Conservation (phyloP, 2,797 vertebrate genomes). For the Xenentodon cancila region DNA sequence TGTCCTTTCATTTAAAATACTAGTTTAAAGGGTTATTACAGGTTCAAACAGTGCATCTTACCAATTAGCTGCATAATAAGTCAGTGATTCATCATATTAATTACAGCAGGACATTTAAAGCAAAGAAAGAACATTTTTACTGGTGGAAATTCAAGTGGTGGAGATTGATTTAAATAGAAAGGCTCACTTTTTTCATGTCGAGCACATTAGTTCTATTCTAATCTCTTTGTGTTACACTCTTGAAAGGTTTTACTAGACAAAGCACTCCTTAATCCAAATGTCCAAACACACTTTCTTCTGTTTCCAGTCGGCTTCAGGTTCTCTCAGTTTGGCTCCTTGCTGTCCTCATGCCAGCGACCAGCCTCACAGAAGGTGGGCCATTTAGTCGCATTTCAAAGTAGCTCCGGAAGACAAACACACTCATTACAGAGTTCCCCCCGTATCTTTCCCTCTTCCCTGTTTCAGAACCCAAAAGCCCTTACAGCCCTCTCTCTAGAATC, state of each 20-base stretch:
- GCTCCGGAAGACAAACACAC: slow-evolving; percentile 71
- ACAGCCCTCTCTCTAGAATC: slow-evolving; percentile 64
- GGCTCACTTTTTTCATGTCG: too few relatives aligned
- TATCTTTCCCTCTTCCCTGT: slow-evolving; percentile 51
- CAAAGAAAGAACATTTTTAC: slow-evolving; percentile 8
- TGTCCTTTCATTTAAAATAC: slow-evolving; percentile 8
- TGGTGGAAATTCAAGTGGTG: too few relatives aligned
- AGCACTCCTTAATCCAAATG: slow-evolving; percentile 6
- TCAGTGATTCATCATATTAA: slow-evolving; percentile 13
- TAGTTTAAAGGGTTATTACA: slow-evolving; percentile 1
- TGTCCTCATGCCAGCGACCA: slow-evolving; percentile 41
- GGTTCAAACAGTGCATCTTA: slow-evolving; percentile 3
- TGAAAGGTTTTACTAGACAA: slow-evolving; percentile 12
- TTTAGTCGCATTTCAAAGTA: slow-evolving; percentile 83
- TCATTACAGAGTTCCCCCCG: slow-evolving; percentile 69
- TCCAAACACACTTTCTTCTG: slow-evolving; percentile 11
- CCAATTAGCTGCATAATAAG: slow-evolving; percentile 5
- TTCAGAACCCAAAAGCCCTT: slow-evolving; percentile 61
- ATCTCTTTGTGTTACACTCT: slow-evolving; percentile 17
- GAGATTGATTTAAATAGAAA: too few relatives aligned
- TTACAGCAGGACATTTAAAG: slow-evolving; percentile 7
- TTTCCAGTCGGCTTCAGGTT: slow-evolving; percentile 25
- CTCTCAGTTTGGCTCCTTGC: slow-evolving; percentile 29
- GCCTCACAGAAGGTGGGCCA: slow-evolving; percentile 70
- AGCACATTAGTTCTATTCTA: too few relatives aligned